Conservation (phyloP, 2,888 invertebrate genomes). For the Cordilura impudica region DNA sequence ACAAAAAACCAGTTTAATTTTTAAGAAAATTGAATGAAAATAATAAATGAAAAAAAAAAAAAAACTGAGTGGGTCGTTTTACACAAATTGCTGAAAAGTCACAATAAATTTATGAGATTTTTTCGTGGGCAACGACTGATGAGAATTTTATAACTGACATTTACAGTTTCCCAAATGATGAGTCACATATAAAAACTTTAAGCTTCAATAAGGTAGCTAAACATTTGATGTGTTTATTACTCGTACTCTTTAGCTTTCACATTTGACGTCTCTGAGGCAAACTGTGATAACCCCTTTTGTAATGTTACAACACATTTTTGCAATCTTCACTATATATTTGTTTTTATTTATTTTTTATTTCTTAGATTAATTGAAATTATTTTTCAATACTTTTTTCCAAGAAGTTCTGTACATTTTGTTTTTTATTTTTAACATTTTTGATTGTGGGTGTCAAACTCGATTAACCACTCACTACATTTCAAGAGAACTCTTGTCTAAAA, state of each 20-base stretch:
- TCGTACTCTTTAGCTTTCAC: no score
- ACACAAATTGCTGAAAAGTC: not conserved
- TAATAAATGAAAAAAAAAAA: not conserved
- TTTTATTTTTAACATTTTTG: conserved; percentile 1
- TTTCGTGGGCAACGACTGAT: not conserved
- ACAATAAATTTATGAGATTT: not conserved
- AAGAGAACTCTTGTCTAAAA: conserved; percentile 13
- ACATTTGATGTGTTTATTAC: no score
- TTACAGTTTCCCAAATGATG: no score
- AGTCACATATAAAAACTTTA: no score
- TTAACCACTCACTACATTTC: not conserved
- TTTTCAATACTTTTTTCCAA: not conserved
- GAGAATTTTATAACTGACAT: no score
- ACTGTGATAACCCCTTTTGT: no score
- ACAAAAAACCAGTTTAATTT: conserved; percentile 1
- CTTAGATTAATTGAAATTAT: not conserved
- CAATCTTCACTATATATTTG: no score
- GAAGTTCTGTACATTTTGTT: not conserved
- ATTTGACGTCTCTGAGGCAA: no score
- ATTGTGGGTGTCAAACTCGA: conserved; percentile 58
- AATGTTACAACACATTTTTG: no score
- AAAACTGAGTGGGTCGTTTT: conserved; percentile 18
- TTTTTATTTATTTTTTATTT: not conserved
- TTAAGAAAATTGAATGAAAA: conserved; percentile 17
- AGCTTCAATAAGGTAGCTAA: no score